Base-by-base conservation (phyloP, 2,797 vertebrate species). In the Lacerta bilineata region DNA sequence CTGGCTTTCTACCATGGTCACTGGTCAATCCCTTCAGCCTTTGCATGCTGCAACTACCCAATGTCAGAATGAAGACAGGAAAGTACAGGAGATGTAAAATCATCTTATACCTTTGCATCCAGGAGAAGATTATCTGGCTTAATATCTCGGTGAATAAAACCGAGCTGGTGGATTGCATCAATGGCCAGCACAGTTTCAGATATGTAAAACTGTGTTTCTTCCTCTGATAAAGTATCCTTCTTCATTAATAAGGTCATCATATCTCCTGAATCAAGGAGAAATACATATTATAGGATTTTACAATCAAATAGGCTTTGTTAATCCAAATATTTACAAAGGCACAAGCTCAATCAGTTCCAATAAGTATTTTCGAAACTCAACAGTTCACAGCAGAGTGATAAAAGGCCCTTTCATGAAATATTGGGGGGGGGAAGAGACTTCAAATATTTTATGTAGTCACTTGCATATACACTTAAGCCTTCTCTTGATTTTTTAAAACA, bases 131-230 rank as follows among this genome's bases (percentile, higher is more conserved):
- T 99, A 96, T 99, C 99, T 13, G 99, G 99, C 93, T 99, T 99
- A 93, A 99, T 99, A 95, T 99, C 99, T 91, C 99, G 96, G 95
- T 99, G 99, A 94, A 99, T 99, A 93, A 99, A 99, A 43, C 99
- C 98, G 93, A 99, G 95, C 95, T 99, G 99, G 94, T 99, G 99
- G 95, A 99, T 99, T 29, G 98, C 99, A 95, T 99, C 99, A 25
- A 99, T 99, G 87, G 99, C 99, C 95, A 99, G 84, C 46, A 99
- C 98, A 0, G 99, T 99, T 96, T 99, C 99, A 18, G 98, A 99
- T 79, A 99, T 99, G 95, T 99, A 99, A 92, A 99, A 99, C 96
- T 99, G 98, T 0, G 99, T 98, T 90, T 99, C 98, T 93, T 99
- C 99, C 90, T 99, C 99, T 11, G 98, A 98, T 82, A 99, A 96